Conservation (phyloP, 2,113 vertebrate species). For the Odobenus rosmarus region DNA sequence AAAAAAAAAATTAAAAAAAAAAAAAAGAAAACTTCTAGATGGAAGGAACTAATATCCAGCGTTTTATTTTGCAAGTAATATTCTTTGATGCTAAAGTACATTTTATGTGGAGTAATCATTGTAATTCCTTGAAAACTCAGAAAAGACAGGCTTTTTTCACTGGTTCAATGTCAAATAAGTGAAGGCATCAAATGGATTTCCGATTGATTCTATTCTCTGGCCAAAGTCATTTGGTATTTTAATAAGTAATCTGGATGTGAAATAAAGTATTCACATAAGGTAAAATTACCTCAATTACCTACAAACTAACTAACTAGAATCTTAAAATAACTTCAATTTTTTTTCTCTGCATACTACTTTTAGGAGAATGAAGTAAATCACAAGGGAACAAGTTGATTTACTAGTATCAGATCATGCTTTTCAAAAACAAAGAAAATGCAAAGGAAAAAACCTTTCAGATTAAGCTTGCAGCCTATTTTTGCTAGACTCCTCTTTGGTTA, state of each 20-base stretch:
- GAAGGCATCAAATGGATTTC: conserved; percentile 64
- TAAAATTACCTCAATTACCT: conserved; percentile 72
- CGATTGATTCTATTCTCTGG: conserved; percentile 57
- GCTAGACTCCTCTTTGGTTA: not conserved
- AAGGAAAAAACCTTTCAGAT: not conserved
- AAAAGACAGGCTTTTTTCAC: not conserved
- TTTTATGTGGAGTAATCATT: not conserved
- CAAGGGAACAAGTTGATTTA: not conserved
- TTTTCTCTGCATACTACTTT: not conserved
- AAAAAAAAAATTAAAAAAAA: too few species aligned
- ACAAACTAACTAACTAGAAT: conserved; percentile 54
- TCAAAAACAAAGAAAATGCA: not conserved
- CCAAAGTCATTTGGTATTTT: conserved; percentile 62
- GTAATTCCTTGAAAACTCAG: conserved; percentile 33
- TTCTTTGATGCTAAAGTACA: not conserved
- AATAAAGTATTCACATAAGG: conserved; percentile 59
- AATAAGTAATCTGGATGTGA: conserved; percentile 61
- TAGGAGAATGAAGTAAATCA: not conserved
- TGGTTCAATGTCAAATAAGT: conserved; percentile 59
- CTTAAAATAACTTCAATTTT: conserved; percentile 50
- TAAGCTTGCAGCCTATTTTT: not conserved
- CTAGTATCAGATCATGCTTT: not conserved
- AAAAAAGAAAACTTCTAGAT: not conserved
- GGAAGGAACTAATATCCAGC: not conserved
- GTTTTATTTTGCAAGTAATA: conserved; percentile 29